A percentile compares a stretch with the other conserved stretches of the same genome.
Conservation (phyloP, 2,888 invertebrate species). For the Pelosia muscerda region DNA sequence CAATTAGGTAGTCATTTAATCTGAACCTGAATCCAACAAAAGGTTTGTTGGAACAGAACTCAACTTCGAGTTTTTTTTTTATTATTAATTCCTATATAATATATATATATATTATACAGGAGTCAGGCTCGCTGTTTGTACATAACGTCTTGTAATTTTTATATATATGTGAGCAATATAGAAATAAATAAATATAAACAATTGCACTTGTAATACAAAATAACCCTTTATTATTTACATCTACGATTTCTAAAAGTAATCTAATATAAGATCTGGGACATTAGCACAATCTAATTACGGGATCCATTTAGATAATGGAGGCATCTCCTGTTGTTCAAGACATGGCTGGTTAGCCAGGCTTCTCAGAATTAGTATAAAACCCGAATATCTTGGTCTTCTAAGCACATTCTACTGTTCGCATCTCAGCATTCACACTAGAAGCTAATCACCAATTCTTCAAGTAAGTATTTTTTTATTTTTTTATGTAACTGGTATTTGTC, state of each 20-base stretch:
- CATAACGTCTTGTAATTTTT: too few relatives aligned
- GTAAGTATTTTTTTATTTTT: constrained; percentile 50
- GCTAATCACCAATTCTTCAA: constrained; percentile 41
- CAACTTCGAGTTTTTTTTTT: too few relatives aligned
- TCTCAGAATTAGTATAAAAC: constrained; percentile 69
- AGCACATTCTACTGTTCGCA: constrained; percentile 59
- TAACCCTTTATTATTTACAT: neutral
- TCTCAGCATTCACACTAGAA: constrained; percentile 49
- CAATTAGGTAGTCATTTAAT: too few relatives aligned
- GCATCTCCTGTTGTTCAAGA: constrained; percentile 59
- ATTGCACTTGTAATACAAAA: neutral
- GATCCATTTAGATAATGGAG: constrained; percentile 65
- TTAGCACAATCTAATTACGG: constrained; percentile 56
- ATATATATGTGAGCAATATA: too few relatives aligned
- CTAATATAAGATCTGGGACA: constrained; percentile 12
- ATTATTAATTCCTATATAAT: too few relatives aligned
- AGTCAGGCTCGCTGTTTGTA: too few relatives aligned
- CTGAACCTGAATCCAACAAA: too few relatives aligned
- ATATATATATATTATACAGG: too few relatives aligned
- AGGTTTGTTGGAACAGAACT: too few relatives aligned
- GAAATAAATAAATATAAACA: too few relatives aligned
- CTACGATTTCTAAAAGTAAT: constrained; percentile 3
- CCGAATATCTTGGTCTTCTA: constrained; percentile 33
- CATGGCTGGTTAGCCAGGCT: constrained; percentile 66
- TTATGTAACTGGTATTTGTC: too few relatives aligned